These are phyloP conservation scores for Mactra quadrangularis DNA, from an alignment of 1,140 invertebrate species.

Conservation along the genomic window DNA sequence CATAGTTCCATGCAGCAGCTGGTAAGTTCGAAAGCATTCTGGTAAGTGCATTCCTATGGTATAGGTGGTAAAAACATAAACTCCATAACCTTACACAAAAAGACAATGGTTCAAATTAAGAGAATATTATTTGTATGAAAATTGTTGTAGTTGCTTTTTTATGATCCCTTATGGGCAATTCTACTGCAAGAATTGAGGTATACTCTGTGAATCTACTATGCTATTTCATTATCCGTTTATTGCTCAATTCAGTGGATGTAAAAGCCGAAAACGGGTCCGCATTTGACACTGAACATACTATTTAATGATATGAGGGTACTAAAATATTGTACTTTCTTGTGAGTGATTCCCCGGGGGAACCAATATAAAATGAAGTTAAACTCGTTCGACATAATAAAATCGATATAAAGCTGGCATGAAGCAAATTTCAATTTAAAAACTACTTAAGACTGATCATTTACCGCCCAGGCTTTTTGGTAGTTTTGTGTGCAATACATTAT, in stretches of 20 bases:
- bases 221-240: background rate
- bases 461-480: constrained; percentile 31
- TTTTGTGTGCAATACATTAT: constrained; percentile 5
- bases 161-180: no score
- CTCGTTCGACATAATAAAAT: constrained; percentile 45
- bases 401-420: constrained; percentile 53
- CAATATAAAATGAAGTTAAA: constrained; percentile 51
- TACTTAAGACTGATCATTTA: constrained; percentile 43
- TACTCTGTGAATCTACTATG: no score
- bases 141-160: no score
- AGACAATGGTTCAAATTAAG: no score
- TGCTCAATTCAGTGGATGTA: background rate
- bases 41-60: no score
- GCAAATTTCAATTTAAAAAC: constrained; percentile 60
- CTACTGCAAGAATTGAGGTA: no score
- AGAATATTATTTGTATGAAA: no score
- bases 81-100: no score
- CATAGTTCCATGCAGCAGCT: no score
- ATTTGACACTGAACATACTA: constrained; percentile 34
- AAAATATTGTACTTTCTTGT: constrained; percentile 8
- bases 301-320: constrained; percentile 14
- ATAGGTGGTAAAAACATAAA: no score
- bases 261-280: background rate
- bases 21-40: no score
- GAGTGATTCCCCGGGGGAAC: background rate